Percentiles rank a stretch among this genome's conserved stretches.
These are phyloP conservation scores for Apotomis betuletana DNA, from an alignment of 2,888 invertebrate genomes.

Conservation along the genomic window DNA sequence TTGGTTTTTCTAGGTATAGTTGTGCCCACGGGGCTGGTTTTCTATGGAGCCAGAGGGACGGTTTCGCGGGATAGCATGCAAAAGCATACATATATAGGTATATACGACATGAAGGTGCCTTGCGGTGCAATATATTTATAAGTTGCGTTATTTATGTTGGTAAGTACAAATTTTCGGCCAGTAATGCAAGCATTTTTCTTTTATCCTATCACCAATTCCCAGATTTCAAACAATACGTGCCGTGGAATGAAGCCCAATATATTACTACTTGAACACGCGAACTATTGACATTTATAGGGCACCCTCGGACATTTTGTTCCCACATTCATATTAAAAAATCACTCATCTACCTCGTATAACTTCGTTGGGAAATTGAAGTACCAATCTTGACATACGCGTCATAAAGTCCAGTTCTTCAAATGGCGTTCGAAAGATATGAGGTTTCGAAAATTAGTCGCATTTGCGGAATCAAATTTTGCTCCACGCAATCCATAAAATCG, in stretches of 20 bases:
- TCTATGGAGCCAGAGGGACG: too few species aligned
- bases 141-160: background rate
- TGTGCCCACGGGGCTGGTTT: too few species aligned
- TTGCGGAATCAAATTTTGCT: slow-evolving; percentile 28
- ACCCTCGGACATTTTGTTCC: slow-evolving; percentile 9
- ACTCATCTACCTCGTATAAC: background rate
- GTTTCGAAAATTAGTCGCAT: background rate
- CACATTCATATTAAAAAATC: slow-evolving; percentile 7
- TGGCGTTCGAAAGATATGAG: background rate
- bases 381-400: background rate
- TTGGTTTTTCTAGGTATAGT: too few species aligned
- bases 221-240: slow-evolving; percentile 16
- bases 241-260: slow-evolving; percentile 2
- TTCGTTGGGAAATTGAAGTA: background rate
- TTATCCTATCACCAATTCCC: slow-evolving; percentile 1
- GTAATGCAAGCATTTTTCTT: background rate
- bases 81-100: too few species aligned
- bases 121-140: too few species aligned
- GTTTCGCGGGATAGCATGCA: too few species aligned
- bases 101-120: too few species aligned
- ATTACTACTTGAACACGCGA: slow-evolving; percentile 32
- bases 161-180: background rate
- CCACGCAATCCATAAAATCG: slow-evolving; percentile 36
- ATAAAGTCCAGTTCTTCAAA: background rate
- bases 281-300: slow-evolving; percentile 32